Evolutionary conservation across 2,797 vertebrate species (phyloP), one percentile per base, ranked within the genome.

Genomic region (Poecilia velifera): DNA sequence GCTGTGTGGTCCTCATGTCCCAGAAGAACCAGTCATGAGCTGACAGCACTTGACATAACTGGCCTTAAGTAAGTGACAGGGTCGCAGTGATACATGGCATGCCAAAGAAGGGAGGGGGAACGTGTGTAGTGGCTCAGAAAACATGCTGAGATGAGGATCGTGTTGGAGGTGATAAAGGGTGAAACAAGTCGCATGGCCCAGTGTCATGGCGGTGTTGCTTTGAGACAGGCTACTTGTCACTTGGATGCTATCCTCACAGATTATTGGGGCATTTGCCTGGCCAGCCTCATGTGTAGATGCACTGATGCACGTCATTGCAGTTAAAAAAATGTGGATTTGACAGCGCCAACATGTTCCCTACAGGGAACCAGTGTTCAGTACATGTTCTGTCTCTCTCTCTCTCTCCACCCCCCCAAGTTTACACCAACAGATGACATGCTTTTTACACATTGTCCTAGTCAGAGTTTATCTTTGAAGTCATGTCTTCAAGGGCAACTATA

Each of bases 21-120:
- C 79, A 20, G 36, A 78, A 79, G 82, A 87, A 78, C 62, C 74
- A 80, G 6, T 85, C 85, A 49, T 16, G 82, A 86, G 45, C 74
- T 86, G 74, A 84, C 81, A 84, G 77, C 87, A 79, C 85, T 86
- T 83, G 90, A 88, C 79, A 73, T 84, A 86, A 91, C 88, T 86
- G 86, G 39, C 81, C 72, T 81, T 82, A 87, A 90, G 83, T 90
- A 84, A 91, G 51, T 80, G 84, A 88, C 81, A 57, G 73, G 78
- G 70, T 79, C 49, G 31, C 70, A 25, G 72, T 76, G 80, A 78
- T 79, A 73, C 80, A 81, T 45, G 79, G 66, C 68, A 74, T 79
- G 74, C n/a, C n/a, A 62, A 46, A 73, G 74, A 73, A n/a, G 62
- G 78, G 49, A 76, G 9, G 59, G 76, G 12, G 34, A 72, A 20